Conservation (phyloP, 2,113 vertebrate genomes). For the Chloropsis cyanopogon region DNA sequence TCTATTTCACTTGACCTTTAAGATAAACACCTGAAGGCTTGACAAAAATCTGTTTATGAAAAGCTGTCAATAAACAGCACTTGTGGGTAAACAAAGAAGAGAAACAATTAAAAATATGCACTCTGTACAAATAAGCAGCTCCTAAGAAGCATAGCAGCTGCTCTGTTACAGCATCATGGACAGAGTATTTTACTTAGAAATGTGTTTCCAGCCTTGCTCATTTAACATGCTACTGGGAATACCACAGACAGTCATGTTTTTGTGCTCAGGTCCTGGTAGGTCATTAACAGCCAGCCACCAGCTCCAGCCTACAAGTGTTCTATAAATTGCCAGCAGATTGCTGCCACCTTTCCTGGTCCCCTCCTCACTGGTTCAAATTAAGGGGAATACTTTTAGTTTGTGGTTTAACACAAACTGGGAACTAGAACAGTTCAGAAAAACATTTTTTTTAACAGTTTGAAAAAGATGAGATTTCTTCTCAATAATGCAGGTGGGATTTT, state of each 20-base stretch:
- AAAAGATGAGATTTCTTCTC: neutral
- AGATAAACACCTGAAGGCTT: neutral
- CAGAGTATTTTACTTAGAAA: constrained; percentile 30
- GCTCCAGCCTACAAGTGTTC: neutral
- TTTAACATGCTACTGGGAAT: constrained; percentile 18
- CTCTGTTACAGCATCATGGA: constrained; percentile 9
- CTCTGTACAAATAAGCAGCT: neutral
- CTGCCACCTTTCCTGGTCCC: neutral
- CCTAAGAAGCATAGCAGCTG: neutral
- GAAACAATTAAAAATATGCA: neutral
- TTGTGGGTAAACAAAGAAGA: neutral
- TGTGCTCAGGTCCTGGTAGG: neutral
- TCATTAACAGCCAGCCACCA: neutral
- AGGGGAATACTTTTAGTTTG: neutral
- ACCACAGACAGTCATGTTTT: neutral
- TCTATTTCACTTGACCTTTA: neutral
- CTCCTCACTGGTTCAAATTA: neutral
- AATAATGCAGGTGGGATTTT: neutral
- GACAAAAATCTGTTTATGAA: neutral
- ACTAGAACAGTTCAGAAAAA: neutral
- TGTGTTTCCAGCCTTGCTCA: neutral
- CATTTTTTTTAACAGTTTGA: neutral
- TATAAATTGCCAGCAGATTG: neutral
- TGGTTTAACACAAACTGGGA: neutral
- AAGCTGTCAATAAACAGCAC: neutral